A percentile compares a stretch with the other conserved stretches of the same genome.
phyloP scores from a whole-genome alignment of 2,797 vertebrate genomes.

The Helarctos malayanus region DNA sequence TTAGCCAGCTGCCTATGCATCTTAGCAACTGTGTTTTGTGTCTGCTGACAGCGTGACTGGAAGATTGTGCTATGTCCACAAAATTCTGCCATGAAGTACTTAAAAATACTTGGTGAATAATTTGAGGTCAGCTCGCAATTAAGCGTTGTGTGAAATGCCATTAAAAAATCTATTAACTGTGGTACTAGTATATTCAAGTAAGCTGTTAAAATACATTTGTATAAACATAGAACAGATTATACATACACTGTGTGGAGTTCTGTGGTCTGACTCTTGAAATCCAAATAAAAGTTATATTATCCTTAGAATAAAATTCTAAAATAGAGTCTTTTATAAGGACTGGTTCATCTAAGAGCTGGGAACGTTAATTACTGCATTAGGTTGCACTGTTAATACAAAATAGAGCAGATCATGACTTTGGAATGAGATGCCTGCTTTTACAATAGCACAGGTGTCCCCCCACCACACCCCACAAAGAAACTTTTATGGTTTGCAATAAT shows the following conservation, averaged over 20 bases:
- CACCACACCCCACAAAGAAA: neutral
- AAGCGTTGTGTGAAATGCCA: slow-evolving; percentile 71
- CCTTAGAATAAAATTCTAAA: slow-evolving; percentile 70
- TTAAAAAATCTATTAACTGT: slow-evolving; percentile 69
- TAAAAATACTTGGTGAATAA: slow-evolving; percentile 74
- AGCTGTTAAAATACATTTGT: slow-evolving; percentile 82
- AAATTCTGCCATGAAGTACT: slow-evolving; percentile 36
- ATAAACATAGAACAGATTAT: slow-evolving; percentile 82
- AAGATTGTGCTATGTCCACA: slow-evolving; percentile 59
- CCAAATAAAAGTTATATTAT: slow-evolving; percentile 79
- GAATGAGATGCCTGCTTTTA: slow-evolving; percentile 10
- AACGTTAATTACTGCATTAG: neutral
- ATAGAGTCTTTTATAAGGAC: slow-evolving; percentile 64
- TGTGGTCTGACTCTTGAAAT: slow-evolving; percentile 77
- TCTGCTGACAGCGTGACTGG: slow-evolving; percentile 37
- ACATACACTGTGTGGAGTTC: slow-evolving; percentile 49
- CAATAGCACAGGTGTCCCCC: neutral
- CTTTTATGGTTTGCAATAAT: slow-evolving; percentile 58
- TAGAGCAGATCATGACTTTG: slow-evolving; percentile 44
- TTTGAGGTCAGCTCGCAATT: slow-evolving; percentile 69
- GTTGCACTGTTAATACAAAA: slow-evolving; percentile 17
- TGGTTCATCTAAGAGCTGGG: slow-evolving; percentile 47
- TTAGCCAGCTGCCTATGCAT: slow-evolving; percentile 30
- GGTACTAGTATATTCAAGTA: slow-evolving; percentile 66
- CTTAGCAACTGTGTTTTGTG: slow-evolving; percentile 64